Evolutionary conservation across 37 sponge, comb jelly and placozoan species (phyloP), one percentile per base, ranked within the genome.

Genomic region (Diacarnus erythraeanus): DNA sequence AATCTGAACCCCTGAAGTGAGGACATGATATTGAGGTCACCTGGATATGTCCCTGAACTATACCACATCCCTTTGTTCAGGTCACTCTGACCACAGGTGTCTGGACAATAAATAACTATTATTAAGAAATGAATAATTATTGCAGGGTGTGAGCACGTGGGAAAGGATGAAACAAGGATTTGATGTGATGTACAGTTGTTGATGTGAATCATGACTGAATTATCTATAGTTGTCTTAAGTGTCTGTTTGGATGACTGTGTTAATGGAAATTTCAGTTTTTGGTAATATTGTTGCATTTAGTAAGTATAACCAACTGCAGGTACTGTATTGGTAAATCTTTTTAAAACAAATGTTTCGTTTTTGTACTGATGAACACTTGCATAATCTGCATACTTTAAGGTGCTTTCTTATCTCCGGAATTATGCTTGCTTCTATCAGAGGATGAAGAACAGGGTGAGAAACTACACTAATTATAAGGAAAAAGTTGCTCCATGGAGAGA

Each of bases 101-200:
- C 6, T 30, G 22, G 22, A 8, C 22, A 12, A 29, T 66, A 15
- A 15, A 29, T 66, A 15, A 29, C 15, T 66, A 66, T 66, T 66
- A 29, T n/a, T 66, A 39, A 15, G 33, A 10, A 15, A 23, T 71
- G 22, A n/a, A n/a, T n/a, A n/a, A n/a, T n/a, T n/a, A n/a, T n/a
- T n/a, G 57, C 59, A 83, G 84, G 84, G 84, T 35, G 66, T 76
- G 27, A 64, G 22, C 34, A 83, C 84, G 27, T 83, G 84, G 77
- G 76, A 83, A 59, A 60, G 70, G 54, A 56, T 83, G 33, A 75
- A 83, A 69, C 70, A 83, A 64, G 84, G 77, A n/a, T 83, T 83
- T 75, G 77, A 73, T 69, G 67, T 65, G n/a, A n/a, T n/a, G n/a
- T n/a, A n/a, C n/a, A n/a, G n/a, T n/a, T n/a, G n/a, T n/a, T n/a